A percentile compares a stretch with the other conserved stretches of the same genome.
These are phyloP conservation scores for Xylota sylvarum DNA, from an alignment of 2,888 invertebrate species.

Conservation along the genomic window DNA sequence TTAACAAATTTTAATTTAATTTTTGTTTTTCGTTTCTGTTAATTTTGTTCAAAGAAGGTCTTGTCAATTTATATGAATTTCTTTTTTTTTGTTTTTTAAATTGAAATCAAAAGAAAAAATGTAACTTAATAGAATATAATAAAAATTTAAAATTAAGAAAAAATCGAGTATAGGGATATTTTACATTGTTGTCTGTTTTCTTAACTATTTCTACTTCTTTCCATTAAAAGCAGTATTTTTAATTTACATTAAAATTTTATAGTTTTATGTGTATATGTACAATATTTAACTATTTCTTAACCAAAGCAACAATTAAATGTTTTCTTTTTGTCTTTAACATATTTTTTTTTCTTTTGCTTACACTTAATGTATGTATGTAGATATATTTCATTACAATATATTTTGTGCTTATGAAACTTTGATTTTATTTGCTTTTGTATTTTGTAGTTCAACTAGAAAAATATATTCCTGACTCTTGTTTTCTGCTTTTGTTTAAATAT, in stretches of 20 bases:
- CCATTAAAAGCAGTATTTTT: conserved; percentile 31
- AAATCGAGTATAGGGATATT: neutral
- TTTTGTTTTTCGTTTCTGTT: conserved; percentile 1
- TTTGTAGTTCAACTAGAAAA: conserved; percentile 73
- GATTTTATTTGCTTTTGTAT: conserved; percentile 32
- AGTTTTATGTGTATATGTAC: conserved; percentile 22
- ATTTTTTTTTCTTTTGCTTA: no score
- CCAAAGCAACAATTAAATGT: conserved; percentile 47
- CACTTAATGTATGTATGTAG: conserved; percentile 53
- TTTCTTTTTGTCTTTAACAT: no score
- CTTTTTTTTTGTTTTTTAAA: conserved; percentile 22
- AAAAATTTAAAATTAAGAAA: neutral
- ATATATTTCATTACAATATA: conserved; percentile 71
- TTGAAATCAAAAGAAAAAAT: conserved; percentile 12
- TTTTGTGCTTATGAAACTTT: conserved; percentile 75
- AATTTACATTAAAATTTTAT: conserved; percentile 21
- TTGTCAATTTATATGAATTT: neutral
- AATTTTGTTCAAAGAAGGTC: conserved; percentile 17
- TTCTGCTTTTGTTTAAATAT: conserved; percentile 42
- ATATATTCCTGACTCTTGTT: conserved; percentile 64
- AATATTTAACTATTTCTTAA: conserved; percentile 42
- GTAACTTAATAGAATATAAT: neutral
- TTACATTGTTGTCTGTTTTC: conserved; percentile 39
- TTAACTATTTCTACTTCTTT: conserved; percentile 31
- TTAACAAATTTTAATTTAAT: conserved; percentile 34